Evolutionary conservation across 2,797 vertebrate genomes (phyloP).

Genomic region (Capromys pilorides): DNA sequence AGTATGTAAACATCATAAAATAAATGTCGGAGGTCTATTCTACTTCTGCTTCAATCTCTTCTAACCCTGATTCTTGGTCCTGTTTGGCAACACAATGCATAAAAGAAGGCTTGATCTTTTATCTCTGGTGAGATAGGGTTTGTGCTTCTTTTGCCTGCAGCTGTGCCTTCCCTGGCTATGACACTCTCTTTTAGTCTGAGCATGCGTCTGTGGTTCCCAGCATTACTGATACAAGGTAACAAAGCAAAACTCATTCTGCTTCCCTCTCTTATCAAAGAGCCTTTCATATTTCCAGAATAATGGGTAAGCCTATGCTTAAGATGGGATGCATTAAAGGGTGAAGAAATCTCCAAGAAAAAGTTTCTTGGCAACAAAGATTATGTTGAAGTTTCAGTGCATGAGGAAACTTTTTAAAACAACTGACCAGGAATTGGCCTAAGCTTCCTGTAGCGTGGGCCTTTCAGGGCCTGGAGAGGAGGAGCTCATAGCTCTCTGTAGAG

Average conservation of each 20-base stretch:
- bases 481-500: neutral
- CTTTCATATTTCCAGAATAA: slow-evolving; percentile 11
- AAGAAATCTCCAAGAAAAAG: neutral
- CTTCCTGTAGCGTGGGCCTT: neutral
- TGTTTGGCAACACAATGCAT: neutral
- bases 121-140: neutral
- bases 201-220: neutral
- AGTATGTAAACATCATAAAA: neutral
- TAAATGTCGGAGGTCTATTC: neutral
- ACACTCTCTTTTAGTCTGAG: neutral
- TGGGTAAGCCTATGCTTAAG: neutral
- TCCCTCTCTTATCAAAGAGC: slow-evolving; percentile 43
- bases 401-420: neutral
- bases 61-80: neutral
- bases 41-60: neutral
- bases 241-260: slow-evolving; percentile 35
- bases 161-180: neutral
- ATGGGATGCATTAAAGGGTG: neutral
- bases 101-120: slow-evolving; percentile 10
- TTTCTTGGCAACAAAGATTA: neutral
- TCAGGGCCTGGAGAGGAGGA: neutral
- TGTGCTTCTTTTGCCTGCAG: slow-evolving; percentile 23
- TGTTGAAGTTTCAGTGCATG: neutral
- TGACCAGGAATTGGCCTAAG: neutral
- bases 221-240: neutral